Evolutionary conservation across 2,888 invertebrate genomes (phyloP).

Genomic region (Drosophila villosipedis): DNA sequence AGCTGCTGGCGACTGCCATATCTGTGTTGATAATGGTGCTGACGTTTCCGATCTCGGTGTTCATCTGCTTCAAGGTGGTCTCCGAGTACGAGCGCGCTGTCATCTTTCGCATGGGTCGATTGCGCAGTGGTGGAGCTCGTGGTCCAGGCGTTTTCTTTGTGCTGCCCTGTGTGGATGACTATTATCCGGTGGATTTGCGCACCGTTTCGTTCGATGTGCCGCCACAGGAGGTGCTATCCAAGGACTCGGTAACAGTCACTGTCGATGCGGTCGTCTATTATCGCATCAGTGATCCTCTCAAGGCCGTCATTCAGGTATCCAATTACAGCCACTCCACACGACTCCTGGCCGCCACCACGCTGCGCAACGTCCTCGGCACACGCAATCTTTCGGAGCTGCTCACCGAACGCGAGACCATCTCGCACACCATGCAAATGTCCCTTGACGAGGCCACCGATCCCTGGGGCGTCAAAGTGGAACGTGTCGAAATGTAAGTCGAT

Average conservation of each 20-base stretch:
- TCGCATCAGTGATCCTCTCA: conserved; percentile 91
- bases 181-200: conserved; percentile 95
- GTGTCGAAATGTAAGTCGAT: conserved; percentile 94
- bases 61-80: conserved; percentile 94
- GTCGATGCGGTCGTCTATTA: conserved; percentile 96
- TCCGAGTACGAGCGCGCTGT: conserved; percentile 95
- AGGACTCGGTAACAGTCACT: conserved; percentile 96
- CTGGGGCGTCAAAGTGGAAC: conserved; percentile 97
- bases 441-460: conserved; percentile 90
- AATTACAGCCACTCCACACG: conserved; percentile 94
- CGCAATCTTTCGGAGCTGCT: conserved; percentile 95
- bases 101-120: conserved; percentile 93
- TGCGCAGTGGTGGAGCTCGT: conserved; percentile 86
- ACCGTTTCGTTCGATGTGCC: conserved; percentile 98
- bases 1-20: conserved; percentile 90
- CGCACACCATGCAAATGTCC: conserved; percentile 94
- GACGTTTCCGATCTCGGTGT: conserved; percentile 93
- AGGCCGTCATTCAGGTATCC: conserved; percentile 90
- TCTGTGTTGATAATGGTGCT: conserved; percentile 91
- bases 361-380: conserved; percentile 96
- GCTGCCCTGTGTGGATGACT: conserved; percentile 96
- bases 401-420: conserved; percentile 96
- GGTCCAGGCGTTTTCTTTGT: conserved; percentile 97
- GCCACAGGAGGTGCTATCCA: conserved; percentile 97
- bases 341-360: conserved; percentile 92